phyloP scores from a whole-genome alignment of 2,888 invertebrate genomes.

The Sericinus montela region DNA sequence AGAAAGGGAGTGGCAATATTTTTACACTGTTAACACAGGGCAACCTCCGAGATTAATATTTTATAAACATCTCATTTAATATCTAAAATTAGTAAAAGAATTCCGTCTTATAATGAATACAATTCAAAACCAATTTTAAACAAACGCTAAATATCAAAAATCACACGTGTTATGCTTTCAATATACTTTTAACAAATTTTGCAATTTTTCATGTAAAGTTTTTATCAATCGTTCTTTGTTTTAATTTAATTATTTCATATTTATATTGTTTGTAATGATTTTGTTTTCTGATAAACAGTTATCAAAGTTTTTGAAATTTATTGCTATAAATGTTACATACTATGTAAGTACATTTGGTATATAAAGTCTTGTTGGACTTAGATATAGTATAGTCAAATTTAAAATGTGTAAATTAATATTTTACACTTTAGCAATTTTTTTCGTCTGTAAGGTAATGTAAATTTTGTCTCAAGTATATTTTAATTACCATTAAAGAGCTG shows the following conservation, averaged over 20 bases:
- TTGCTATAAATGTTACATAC: conserved; percentile 8
- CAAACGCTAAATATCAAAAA: neutral
- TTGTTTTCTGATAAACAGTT: conserved; percentile 1
- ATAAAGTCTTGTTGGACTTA: neutral
- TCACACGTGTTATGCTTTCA: neutral
- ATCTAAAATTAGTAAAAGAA: too few relatives aligned
- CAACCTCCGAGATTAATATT: too few relatives aligned
- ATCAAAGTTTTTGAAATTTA: conserved; percentile 4
- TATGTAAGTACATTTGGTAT: neutral
- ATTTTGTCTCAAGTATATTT: too few relatives aligned
- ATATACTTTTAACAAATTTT: neutral
- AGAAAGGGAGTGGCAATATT: too few relatives aligned
- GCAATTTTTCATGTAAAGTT: neutral
- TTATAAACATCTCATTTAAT: too few relatives aligned
- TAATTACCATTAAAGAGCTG: too few relatives aligned
- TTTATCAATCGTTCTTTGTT: neutral
- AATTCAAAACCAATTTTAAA: too few relatives aligned
- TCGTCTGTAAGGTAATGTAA: conserved; percentile 8
- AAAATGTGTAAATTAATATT: conserved; percentile 16
- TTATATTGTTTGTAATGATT: conserved; percentile 1
- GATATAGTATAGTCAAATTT: neutral
- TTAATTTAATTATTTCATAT: neutral
- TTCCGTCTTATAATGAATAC: too few relatives aligned
- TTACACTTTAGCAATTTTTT: conserved; percentile 8
- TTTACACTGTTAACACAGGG: too few relatives aligned